Evolutionary conservation across 2,797 vertebrate genomes (phyloP), one percentile per base, ranked within the genome.

Genomic region (Meda fulgida): DNA sequence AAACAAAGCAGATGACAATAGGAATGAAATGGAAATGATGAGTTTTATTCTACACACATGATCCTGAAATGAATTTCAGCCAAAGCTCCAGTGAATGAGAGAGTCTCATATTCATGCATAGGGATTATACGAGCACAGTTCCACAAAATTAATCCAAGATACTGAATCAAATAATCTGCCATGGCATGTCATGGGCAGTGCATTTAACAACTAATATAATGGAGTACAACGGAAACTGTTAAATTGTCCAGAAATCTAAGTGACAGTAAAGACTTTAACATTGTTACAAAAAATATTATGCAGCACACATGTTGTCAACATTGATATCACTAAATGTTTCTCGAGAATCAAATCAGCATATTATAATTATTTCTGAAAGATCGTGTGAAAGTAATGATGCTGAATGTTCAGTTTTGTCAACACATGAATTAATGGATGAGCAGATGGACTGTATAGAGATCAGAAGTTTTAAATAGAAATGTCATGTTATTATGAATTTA

Each of bases 131-230:
- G 1, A 60, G 53, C 46, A 29, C 43, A 66, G 34, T 21, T 67
- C 36, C 31, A 38, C 26, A 18, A 84, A 87, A 81, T 58, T 8
- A 87, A 80, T 58, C 34, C 16, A 72, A 76, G 65, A 77, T 31
- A 31, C 21, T n/a, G 13, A 69, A 53, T 67, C 67, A 66, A n/a
- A 63, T 72, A 55, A 78, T 77, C 34, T 38, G 38, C 60, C 2
- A 31, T n/a, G 7, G 21, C 43, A 46, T 26, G 67, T n/a, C 63
- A 83, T 71, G 38, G 5, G 26, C 26, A 63, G 53, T 72, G 69
- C 7, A 73, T 40, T 60, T 26, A 43, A 43, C 36, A 11, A 60
- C 55, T 36, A 10, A 38, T 58, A 60, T 40, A 9, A 60, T 26
- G 36, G 14, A 77, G 34, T 18, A 40, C 10, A 78, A 16, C 0